Evolutionary conservation across 2,113 vertebrate species (phyloP).

Genomic region (Felis chaus): DNA sequence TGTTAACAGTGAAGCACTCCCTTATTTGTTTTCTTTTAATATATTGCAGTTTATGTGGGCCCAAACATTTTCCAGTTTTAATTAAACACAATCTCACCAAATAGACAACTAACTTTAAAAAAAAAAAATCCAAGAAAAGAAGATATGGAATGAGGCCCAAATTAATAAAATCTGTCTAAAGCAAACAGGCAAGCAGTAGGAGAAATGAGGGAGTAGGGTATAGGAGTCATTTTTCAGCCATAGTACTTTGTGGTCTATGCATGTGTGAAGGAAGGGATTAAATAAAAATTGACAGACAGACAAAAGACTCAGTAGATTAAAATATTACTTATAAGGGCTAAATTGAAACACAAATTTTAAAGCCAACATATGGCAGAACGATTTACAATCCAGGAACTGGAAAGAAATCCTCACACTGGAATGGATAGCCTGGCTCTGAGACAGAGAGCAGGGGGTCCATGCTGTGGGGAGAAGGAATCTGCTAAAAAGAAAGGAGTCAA

Average conservation of each 20-base stretch:
- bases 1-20: not conserved
- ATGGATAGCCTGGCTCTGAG: too few relatives aligned
- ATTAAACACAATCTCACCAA: not conserved
- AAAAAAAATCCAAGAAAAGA: not conserved
- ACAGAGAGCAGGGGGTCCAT: rapidly evolving
- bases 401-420: not conserved
- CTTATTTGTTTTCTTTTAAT: not conserved
- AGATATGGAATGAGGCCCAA: not conserved
- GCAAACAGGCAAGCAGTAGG: not conserved
- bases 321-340: not conserved
- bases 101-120: not conserved
- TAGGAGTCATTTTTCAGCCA: not conserved
- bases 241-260: not conserved
- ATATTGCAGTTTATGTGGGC: not conserved
- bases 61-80: not conserved
- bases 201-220: rapidly evolving
- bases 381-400: not conserved
- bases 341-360: not conserved
- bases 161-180: not conserved
- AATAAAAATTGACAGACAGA: not conserved
- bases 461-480: not conserved
- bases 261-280: not conserved
- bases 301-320: not conserved
- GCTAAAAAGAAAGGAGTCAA: not conserved
- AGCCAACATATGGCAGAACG: not conserved